A percentile compares a stretch with the other conserved stretches of the same genome.
Conservation (phyloP, 2,888 invertebrate genomes). For the Epinotia bilunana region DNA sequence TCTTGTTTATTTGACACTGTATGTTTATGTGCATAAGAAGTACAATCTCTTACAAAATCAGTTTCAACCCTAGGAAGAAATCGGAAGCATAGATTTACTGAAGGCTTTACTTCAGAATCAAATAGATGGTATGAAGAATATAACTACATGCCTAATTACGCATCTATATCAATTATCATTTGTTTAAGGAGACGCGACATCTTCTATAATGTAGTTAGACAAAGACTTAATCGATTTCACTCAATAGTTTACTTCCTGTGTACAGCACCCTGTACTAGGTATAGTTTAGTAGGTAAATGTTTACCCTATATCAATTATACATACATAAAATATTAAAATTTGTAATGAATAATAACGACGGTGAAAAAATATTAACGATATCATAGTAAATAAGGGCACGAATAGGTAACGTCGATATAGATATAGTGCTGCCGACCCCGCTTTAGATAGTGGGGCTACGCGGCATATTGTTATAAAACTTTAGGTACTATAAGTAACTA, state of each 20-base stretch:
- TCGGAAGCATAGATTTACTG: constrained; percentile 21
- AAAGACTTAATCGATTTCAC: constrained; percentile 23
- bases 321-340: constrained; percentile 44
- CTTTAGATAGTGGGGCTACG: constrained; percentile 29
- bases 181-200: constrained; percentile 11
- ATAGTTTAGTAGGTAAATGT: constrained; percentile 29
- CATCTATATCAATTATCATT: constrained; percentile 18
- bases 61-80: constrained; percentile 23
- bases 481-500: constrained; percentile 61
- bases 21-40: constrained; percentile 12
- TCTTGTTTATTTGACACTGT: constrained; percentile 14
- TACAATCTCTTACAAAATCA: constrained; percentile 21
- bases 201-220: background rate
- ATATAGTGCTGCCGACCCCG: constrained; percentile 28
- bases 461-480: constrained; percentile 44
- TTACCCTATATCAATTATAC: constrained; percentile 33
- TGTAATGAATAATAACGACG: constrained; percentile 42
- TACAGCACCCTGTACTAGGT: constrained; percentile 34
- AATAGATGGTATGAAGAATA: constrained; percentile 16
- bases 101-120: constrained; percentile 3
- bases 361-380: constrained; percentile 42
- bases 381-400: constrained; percentile 41
- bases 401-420: constrained; percentile 37
- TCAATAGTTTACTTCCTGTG: constrained; percentile 27
- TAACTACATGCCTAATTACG: constrained; percentile 25